phyloP scores from a whole-genome alignment of 2,113 vertebrate species.

The Tangachromis dhanisi region DNA sequence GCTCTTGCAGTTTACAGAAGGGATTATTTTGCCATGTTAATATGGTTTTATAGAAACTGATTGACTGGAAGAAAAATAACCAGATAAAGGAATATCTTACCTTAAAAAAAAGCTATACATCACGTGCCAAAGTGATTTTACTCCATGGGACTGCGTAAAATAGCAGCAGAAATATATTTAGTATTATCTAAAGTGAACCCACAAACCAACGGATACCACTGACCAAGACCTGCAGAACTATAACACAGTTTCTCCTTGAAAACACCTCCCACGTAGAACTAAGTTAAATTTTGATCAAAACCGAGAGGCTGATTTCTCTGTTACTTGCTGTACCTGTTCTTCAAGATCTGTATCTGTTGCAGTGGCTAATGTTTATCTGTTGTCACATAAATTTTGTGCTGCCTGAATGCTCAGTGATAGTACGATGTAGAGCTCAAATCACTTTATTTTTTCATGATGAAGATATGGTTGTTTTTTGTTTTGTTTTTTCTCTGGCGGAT shows the following conservation, averaged over 20 bases:
- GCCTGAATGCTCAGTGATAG: background rate
- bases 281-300: constrained; percentile 7
- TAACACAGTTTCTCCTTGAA: background rate
- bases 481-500: background rate
- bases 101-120: background rate
- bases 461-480: background rate
- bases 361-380: background rate
- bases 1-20: background rate
- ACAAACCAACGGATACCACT: background rate
- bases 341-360: background rate
- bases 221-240: background rate
- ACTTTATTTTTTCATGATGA: background rate
- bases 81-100: background rate
- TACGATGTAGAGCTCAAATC: background rate
- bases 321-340: background rate
- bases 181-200: background rate
- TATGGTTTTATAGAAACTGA: background rate
- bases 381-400: background rate
- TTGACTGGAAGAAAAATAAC: background rate
- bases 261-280: background rate
- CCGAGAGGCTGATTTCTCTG: background rate
- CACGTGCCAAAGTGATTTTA: background rate
- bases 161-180: background rate
- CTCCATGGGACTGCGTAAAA: background rate
- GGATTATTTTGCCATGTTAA: background rate